Base-by-base conservation (phyloP, 2,888 invertebrate species). In the Autographa gamma region DNA sequence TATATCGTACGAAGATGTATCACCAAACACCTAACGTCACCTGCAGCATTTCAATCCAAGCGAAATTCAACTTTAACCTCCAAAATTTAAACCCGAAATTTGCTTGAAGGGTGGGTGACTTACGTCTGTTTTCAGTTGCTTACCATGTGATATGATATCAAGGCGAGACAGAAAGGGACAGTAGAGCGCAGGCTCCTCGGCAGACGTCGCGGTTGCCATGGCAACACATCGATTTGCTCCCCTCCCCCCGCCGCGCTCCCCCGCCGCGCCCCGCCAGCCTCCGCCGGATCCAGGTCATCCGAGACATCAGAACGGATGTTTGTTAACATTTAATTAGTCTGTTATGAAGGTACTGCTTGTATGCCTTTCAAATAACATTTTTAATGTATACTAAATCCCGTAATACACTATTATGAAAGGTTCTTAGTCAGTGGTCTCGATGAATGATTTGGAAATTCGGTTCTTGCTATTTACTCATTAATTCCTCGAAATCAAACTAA, bases 81-180 rank as follows among this genome's bases (percentile, higher is more conserved):
- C 3, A 0, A 0, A 0, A 0, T 0, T 0, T 32, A 74, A 81
- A 76, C 68, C 16, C 56, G 43, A 69, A 62, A 80, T 80, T 9
- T 0, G 0, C 16, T 18, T 25, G 19, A 19, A 3, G 13, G 0
- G 0, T 6, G 6, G 25, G 66, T 74, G 73, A 16, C 54, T 84
- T 88, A 74, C 60, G 80, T 68, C 85, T 63, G 89, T 91, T 86
- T 80, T 72, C n/a, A 75, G 60, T 52, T 76, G 65, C 74, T 77
- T 68, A 71, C 73, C 79, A 89, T 93, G 93, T 94, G 95, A 95
- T 95, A 95, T 95, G 95, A 95, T 95, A 95, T 93, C 93, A 92
- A 93, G 94, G 93, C 95, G 95, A 95, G 95, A 95, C 92, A 95
- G 95, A 95, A 90, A 94, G 94, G 91, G 95, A 95, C 91, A 95